phyloP scores from a whole-genome alignment of 2,113 vertebrate species.

The Potamarius usumacintae region DNA sequence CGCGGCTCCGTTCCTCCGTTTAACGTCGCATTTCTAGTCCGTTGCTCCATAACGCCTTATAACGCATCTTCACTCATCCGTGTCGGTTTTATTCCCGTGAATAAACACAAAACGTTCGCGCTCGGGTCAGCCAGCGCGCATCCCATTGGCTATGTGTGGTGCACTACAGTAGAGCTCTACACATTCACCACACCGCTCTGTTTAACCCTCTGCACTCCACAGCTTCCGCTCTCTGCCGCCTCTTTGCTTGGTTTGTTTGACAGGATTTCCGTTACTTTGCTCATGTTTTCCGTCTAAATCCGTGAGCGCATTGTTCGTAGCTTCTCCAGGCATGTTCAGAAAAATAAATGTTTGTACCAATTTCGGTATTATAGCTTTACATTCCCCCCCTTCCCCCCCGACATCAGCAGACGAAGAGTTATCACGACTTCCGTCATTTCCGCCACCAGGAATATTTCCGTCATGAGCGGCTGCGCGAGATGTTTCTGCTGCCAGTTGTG shows the following conservation, averaged over 20 bases:
- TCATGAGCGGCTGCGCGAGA: too few species aligned
- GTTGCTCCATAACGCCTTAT: background rate
- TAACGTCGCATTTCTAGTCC: too few species aligned
- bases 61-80: background rate
- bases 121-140: background rate
- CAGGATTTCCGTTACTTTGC: background rate
- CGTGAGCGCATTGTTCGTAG: background rate
- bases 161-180: constrained; percentile 61
- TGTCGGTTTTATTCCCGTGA: background rate
- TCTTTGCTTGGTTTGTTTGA: background rate
- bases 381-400: too few species aligned
- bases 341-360: too few species aligned
- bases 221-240: background rate
- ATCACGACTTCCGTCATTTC: background rate
- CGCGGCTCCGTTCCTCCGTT: background rate
- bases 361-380: background rate
- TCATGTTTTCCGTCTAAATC: too few species aligned
- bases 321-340: background rate
- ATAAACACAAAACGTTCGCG: background rate
- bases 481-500: background rate
- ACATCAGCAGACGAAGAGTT: background rate
- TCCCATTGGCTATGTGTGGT: constrained; percentile 51
- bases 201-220: background rate
- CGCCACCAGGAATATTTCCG: background rate
- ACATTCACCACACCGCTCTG: background rate